Evolutionary conservation across 2,797 vertebrate species (phyloP).

Genomic region (Coilia nasus): DNA sequence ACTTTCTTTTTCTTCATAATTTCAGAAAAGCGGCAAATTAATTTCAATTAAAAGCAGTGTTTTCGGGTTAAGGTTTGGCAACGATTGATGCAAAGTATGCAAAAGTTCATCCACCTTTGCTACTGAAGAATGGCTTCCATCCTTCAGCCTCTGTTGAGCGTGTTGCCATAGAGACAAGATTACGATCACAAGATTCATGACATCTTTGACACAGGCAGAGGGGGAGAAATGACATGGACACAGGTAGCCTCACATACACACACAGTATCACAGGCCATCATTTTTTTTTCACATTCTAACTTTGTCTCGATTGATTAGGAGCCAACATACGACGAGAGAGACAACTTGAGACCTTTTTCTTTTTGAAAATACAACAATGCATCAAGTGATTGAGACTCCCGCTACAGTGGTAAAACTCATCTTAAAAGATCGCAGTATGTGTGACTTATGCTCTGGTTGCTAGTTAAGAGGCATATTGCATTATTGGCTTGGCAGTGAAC

Average conservation of each 20-base stretch:
- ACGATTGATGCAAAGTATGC: conserved; percentile 53
- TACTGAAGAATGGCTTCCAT: conserved; percentile 58
- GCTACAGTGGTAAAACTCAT: conserved; percentile 71
- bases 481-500: conserved; percentile 99
- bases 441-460: conserved; percentile 73
- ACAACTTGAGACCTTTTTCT: conserved; percentile 52
- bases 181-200: not conserved
- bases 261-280: conserved; percentile 64
- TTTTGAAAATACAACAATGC: conserved; percentile 60
- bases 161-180: conserved; percentile 48
- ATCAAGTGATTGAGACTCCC: conserved; percentile 64
- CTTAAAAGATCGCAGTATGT: conserved; percentile 65
- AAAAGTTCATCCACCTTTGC: conserved; percentile 49
- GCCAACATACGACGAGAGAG: conserved; percentile 67
- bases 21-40: conserved; percentile 70
- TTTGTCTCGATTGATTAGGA: conserved; percentile 58
- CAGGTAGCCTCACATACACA: conserved; percentile 57
- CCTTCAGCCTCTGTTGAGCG: conserved; percentile 53
- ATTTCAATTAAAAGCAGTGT: conserved; percentile 76
- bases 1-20: conserved; percentile 91
- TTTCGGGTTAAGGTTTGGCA: conserved; percentile 83
- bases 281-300: conserved; percentile 54
- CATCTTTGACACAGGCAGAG: not conserved
- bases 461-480: conserved; percentile 84
- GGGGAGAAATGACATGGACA: conserved; percentile 49